Conservation (phyloP, 1,140 invertebrate species). For the Ooceraea biroi region DNA sequence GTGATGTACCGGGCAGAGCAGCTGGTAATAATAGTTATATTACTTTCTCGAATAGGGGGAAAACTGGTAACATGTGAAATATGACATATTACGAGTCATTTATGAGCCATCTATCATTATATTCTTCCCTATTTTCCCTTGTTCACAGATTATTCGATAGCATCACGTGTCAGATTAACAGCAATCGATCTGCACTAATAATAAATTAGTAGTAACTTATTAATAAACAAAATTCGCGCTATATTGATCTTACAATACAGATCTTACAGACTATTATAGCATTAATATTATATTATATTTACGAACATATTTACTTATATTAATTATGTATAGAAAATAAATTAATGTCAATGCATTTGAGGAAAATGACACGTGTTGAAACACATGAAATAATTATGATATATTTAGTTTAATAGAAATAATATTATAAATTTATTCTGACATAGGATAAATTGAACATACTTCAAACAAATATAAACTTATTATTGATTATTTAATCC, state of each 20-base stretch:
- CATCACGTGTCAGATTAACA: slow-evolving; percentile 30
- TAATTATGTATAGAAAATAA: slow-evolving; percentile 31
- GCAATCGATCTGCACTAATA: slow-evolving; percentile 4
- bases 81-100: slow-evolving; percentile 63
- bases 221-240: slow-evolving; percentile 1
- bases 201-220: slow-evolving; percentile 6
- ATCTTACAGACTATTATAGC: slow-evolving; percentile 19
- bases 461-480: background rate
- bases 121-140: slow-evolving; percentile 36
- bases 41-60: slow-evolving; percentile 66
- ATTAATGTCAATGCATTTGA: background rate
- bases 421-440: background rate
- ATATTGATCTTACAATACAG: slow-evolving; percentile 5
- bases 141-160: slow-evolving; percentile 7
- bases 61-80: slow-evolving; percentile 68
- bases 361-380: slow-evolving; percentile 1
- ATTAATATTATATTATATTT: background rate
- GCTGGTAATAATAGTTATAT: slow-evolving; percentile 73
- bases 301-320: background rate
- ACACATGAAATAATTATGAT: slow-evolving; percentile 1
- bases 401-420: background rate
- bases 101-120: slow-evolving; percentile 59
- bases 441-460: background rate
- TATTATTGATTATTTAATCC: background rate
- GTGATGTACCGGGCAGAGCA: slow-evolving; percentile 68